These are phyloP conservation scores for Pseudoips prasinana DNA, from an alignment of 2,888 invertebrate genomes.

Conservation along the genomic window DNA sequence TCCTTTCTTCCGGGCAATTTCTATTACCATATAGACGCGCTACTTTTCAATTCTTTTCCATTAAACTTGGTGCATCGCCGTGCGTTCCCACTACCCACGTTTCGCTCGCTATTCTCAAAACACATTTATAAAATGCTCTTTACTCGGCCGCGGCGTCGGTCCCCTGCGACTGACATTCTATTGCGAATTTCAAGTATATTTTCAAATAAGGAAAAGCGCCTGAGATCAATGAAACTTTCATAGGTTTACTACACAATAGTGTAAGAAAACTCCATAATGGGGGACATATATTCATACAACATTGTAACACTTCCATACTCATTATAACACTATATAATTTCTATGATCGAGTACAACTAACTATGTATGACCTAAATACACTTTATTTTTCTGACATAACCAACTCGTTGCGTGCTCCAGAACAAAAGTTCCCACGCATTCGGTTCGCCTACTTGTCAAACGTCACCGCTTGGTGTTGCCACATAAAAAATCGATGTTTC, in stretches of 20 bases:
- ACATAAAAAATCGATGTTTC: too few relatives aligned
- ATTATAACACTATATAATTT: too few relatives aligned
- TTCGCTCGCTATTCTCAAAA: conserved; percentile 68
- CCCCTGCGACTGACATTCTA: conserved; percentile 75
- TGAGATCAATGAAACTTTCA: conserved; percentile 64
- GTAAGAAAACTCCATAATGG: too few relatives aligned
- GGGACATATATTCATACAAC: too few relatives aligned
- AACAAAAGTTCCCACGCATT: too few relatives aligned
- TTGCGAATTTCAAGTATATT: conserved; percentile 73
- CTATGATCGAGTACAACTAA: too few relatives aligned
- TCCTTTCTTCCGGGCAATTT: conserved; percentile 81
- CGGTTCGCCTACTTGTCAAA: too few relatives aligned
- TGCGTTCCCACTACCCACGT: conserved; percentile 63
- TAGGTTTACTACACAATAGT: conserved; percentile 19
- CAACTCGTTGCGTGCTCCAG: too few relatives aligned
- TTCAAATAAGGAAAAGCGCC: conserved; percentile 62
- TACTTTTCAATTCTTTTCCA: conserved; percentile 82
- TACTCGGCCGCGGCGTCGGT: conserved; percentile 64
- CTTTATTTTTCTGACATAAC: too few relatives aligned
- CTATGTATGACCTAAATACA: too few relatives aligned
- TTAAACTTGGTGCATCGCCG: conserved; percentile 79
- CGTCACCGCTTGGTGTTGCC: too few relatives aligned
- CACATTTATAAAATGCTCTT: conserved; percentile 80
- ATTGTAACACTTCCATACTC: too few relatives aligned
- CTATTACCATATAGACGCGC: conserved; percentile 82